Evolutionary conservation across 2,888 invertebrate genomes (phyloP).

Genomic region (Epirrita christyi): DNA sequence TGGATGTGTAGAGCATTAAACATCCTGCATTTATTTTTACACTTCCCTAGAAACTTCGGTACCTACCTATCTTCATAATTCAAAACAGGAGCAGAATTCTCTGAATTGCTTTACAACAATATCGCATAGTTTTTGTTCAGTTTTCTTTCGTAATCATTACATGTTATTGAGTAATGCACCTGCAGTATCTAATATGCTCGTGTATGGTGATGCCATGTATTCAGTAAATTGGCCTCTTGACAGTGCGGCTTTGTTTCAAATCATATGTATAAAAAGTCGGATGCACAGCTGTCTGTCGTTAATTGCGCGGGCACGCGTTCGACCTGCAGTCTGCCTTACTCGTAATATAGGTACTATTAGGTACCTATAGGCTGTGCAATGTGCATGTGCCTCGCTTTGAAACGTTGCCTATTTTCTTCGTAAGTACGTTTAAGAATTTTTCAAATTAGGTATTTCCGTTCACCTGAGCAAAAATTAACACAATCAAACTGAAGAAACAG

Average conservation of each 20-base stretch:
- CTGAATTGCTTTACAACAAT: slow-evolving; percentile 9
- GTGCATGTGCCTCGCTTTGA: slow-evolving; percentile 1
- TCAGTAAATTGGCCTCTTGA: slow-evolving; percentile 8
- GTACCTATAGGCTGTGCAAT: slow-evolving; percentile 1
- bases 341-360: too few relatives aligned
- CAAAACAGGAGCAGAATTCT: neutral
- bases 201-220: neutral
- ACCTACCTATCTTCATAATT: too few relatives aligned
- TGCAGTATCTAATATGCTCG: slow-evolving; percentile 6
- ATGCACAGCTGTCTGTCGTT: slow-evolving; percentile 54
- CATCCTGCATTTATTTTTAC: neutral
- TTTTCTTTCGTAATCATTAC: neutral
- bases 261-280: slow-evolving; percentile 39
- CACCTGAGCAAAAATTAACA: too few relatives aligned
- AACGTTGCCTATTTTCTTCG: slow-evolving; percentile 7
- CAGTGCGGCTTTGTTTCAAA: slow-evolving; percentile 19
- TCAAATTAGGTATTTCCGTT: neutral
- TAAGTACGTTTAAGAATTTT: neutral
- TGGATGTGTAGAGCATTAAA: neutral
- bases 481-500: too few relatives aligned
- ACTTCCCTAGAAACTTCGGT: neutral
- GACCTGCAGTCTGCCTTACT: slow-evolving; percentile 36
- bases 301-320: slow-evolving; percentile 55
- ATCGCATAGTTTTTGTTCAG: slow-evolving; percentile 3
- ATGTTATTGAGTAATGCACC: slow-evolving; percentile 13